Evolutionary conservation across 53 echinoderm and acorn worm species (phyloP).

Genomic region (Actinopyga echinites): DNA sequence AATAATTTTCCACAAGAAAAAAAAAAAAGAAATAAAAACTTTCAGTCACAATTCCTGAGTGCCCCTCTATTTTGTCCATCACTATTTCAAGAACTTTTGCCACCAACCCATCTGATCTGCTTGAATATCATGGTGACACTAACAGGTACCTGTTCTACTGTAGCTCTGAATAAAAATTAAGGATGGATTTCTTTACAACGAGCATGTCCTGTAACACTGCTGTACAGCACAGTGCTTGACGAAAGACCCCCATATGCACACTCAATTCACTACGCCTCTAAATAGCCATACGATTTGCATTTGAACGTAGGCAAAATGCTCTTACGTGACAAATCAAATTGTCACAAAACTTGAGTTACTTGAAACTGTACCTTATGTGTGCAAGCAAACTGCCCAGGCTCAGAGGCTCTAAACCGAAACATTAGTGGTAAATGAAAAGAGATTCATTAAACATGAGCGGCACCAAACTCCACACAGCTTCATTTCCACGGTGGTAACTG

Average conservation of each 20-base stretch:
- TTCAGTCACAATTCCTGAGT: no score
- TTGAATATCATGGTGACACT: no score
- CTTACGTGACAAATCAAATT: constrained; percentile 29
- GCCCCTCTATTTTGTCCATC: no score
- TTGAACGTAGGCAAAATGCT: constrained; percentile 18
- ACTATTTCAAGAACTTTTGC: no score
- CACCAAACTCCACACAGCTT: background rate
- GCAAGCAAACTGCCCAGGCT: constrained; percentile 15
- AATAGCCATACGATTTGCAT: constrained; percentile 17
- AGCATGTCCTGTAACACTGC: background rate
- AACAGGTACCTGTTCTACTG: no score
- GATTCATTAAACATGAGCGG: constrained; percentile 11
- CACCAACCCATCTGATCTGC: no score
- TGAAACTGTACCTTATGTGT: constrained; percentile 32
- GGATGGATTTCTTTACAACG: no score
- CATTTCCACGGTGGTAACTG: background rate
- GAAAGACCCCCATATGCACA: constrained; percentile 14
- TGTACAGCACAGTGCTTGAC: background rate
- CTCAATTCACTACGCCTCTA: constrained; percentile 25
- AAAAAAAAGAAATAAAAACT: no score
- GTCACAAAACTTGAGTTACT: constrained; percentile 12
- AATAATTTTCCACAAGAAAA: no score
- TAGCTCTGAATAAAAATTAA: no score
- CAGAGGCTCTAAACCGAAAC: constrained; percentile 27
- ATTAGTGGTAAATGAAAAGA: constrained; percentile 36